These are phyloP conservation scores for Nasua narica DNA, from an alignment of 2,797 vertebrate genomes.

Conservation along the genomic window DNA sequence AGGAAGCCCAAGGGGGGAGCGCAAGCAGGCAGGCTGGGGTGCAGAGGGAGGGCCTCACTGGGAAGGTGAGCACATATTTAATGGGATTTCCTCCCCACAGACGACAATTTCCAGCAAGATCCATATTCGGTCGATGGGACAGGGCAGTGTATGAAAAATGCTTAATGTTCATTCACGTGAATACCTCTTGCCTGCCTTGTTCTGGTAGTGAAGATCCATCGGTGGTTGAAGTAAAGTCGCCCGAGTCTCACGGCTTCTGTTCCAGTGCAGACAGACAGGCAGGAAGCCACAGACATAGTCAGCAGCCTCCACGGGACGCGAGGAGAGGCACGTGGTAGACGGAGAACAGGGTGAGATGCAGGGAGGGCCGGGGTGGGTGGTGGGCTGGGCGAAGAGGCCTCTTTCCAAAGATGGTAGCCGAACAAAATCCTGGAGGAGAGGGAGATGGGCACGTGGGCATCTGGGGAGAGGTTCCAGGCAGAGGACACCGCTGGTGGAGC, in stretches of 20 bases:
- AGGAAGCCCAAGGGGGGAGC: rapidly evolving
- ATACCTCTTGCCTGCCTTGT: neutral
- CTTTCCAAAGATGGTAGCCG: neutral
- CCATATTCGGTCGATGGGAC: neutral
- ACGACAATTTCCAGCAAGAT: neutral
- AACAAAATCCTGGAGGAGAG: neutral
- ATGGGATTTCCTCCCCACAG: rapidly evolving
- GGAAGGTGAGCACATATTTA: too few relatives aligned
- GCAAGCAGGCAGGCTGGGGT: neutral
- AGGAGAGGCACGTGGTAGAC: neutral
- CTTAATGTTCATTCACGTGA: neutral
- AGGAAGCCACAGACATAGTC: rapidly evolving
- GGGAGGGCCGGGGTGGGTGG: rapidly evolving
- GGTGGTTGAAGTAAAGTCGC: neutral
- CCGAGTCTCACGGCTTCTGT: neutral
- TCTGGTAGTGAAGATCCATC: too few relatives aligned
- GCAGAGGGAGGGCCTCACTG: neutral
- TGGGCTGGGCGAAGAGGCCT: neutral
- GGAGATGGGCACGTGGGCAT: neutral
- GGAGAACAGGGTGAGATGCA: neutral
- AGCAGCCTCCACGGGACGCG: rapidly evolving
- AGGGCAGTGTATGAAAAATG: neutral
- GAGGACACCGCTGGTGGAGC: neutral
- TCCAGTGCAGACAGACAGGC: neutral
- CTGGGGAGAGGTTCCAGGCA: neutral